Evolutionary conservation across 2,888 invertebrate species (phyloP).

Genomic region (Tubulanus polymorphus): DNA sequence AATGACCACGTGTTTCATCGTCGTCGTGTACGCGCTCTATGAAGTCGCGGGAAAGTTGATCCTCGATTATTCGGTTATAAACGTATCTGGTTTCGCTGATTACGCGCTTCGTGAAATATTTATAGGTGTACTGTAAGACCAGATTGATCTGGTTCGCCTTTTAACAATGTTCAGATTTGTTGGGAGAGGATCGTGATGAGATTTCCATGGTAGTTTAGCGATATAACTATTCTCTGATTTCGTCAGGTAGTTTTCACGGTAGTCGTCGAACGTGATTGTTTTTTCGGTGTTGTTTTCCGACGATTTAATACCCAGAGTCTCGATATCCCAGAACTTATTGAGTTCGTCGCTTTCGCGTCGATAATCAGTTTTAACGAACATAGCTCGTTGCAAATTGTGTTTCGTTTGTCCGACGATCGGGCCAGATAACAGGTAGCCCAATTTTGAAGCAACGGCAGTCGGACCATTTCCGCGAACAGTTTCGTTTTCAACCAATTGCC

Average conservation of each 20-base stretch:
- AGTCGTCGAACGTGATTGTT: too few species aligned
- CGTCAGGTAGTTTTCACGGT: too few species aligned
- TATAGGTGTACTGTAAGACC: slow-evolving; percentile 1
- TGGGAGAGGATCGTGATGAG: slow-evolving; percentile 1
- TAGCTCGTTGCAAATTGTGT: too few species aligned
- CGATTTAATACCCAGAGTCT: too few species aligned
- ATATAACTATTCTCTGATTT: not conserved
- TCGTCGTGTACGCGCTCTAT: not conserved
- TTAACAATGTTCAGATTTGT: not conserved
- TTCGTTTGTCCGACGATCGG: too few species aligned
- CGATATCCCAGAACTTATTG: too few species aligned
- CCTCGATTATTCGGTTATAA: not conserved
- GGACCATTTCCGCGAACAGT: too few species aligned
- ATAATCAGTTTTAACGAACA: too few species aligned
- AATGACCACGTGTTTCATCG: not conserved
- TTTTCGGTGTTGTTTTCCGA: too few species aligned
- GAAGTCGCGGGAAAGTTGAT: not conserved
- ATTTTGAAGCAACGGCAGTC: not conserved
- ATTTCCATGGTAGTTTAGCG: too few species aligned
- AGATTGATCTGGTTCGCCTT: not conserved
- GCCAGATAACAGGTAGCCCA: slow-evolving; percentile 1
- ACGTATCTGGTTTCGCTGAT: not conserved
- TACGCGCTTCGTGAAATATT: not conserved
- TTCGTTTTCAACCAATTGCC: too few species aligned
- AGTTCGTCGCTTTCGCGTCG: too few species aligned